phyloP scores from a whole-genome alignment of 92 coral and sea anemone genomes.

The Phymanthus crucifer region DNA sequence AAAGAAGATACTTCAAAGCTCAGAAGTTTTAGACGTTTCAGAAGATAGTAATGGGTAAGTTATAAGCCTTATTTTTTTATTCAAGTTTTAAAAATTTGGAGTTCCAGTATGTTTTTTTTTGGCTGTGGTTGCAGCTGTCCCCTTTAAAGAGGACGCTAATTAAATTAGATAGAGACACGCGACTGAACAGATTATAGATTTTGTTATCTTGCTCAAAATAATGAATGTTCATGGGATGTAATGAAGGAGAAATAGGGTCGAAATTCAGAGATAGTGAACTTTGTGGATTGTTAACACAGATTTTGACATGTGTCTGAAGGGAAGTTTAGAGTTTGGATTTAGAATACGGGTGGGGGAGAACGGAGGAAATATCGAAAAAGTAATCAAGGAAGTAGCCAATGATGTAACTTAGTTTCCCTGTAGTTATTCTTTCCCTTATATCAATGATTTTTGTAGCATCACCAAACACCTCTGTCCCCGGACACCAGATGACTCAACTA shows the following conservation, averaged over 20 bases:
- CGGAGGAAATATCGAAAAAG: neutral
- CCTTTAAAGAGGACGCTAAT: neutral
- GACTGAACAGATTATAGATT: neutral
- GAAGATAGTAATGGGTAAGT: slow-evolving; percentile 27
- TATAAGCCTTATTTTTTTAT: neutral
- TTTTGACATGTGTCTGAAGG: neutral
- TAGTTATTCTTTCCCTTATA: too few relatives aligned
- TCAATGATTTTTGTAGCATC: too few relatives aligned
- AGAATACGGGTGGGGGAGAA: too few relatives aligned
- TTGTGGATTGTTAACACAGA: neutral
- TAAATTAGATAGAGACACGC: neutral
- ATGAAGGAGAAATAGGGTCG: neutral
- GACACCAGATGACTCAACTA: too few relatives aligned
- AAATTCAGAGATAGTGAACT: too few relatives aligned
- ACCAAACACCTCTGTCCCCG: too few relatives aligned
- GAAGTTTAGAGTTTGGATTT: too few relatives aligned
- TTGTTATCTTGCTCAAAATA: neutral
- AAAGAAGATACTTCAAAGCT: slow-evolving; percentile 39
- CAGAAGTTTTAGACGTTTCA: slow-evolving; percentile 27
- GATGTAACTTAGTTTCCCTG: too few relatives aligned
- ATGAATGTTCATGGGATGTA: neutral
- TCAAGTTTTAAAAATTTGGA: neutral
- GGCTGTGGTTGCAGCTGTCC: neutral
- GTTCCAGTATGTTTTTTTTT: neutral
- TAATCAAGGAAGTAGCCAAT: too few relatives aligned